Evolutionary conservation across 2,797 vertebrate genomes (phyloP).

Genomic region (Tragelaphus eurycerus): DNA sequence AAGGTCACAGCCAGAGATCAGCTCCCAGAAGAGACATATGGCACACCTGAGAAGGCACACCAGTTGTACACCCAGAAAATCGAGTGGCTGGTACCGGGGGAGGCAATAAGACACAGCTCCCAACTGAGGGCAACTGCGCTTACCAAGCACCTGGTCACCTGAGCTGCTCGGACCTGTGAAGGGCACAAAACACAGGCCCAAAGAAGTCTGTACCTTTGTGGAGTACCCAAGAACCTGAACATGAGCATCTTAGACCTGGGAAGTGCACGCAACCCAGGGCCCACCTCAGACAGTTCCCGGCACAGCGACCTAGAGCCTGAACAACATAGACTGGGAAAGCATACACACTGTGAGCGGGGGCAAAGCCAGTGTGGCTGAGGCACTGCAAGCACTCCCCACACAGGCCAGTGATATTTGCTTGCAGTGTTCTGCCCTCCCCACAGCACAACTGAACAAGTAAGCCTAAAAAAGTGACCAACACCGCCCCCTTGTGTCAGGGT

Average conservation of each 20-base stretch:
- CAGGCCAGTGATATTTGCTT: background rate
- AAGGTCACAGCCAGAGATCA: background rate
- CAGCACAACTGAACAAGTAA: background rate
- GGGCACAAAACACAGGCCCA: background rate
- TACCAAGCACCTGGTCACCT: background rate
- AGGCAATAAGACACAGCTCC: background rate
- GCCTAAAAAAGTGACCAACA: background rate
- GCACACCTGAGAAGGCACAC: background rate
- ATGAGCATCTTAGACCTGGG: background rate
- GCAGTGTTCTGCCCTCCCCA: background rate
- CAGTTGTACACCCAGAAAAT: background rate
- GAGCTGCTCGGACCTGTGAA: background rate
- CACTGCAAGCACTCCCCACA: background rate
- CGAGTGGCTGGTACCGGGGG: fast-evolving
- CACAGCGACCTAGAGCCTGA: background rate
- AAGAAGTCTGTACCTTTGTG: background rate
- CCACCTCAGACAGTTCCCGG: background rate
- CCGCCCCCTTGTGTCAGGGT: background rate
- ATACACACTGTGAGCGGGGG: background rate
- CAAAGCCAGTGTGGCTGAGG: background rate
- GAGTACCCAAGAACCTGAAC: background rate
- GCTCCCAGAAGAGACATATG: background rate
- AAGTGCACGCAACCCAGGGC: background rate
- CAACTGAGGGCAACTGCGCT: background rate
- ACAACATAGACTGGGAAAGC: background rate